Conservation (phyloP, 1,140 invertebrate species). For the Adoxophyes honmai region DNA sequence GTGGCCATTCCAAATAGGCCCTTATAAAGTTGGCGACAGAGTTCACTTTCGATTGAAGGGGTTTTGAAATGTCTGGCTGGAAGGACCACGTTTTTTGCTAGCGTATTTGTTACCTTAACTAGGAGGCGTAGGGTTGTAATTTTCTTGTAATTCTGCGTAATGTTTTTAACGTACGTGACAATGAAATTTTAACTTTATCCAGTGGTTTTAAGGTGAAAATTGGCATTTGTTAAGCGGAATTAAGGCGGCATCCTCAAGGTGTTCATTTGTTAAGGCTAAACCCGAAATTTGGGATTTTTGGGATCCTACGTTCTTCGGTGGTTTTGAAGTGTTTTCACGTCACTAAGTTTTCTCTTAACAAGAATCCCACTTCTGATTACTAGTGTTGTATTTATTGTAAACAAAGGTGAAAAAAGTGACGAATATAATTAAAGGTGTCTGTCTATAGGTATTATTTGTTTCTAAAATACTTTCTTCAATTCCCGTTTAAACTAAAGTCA, state of each 20-base stretch:
- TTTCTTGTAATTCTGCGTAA: too few relatives aligned
- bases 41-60: background rate
- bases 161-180: background rate
- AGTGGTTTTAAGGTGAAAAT: background rate
- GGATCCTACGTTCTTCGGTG: slow-evolving; percentile 28
- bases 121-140: too few relatives aligned
- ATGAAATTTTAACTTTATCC: slow-evolving; percentile 18
- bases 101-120: too few relatives aligned
- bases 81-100: too few relatives aligned
- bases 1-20: slow-evolving; percentile 30
- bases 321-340: slow-evolving; percentile 47
- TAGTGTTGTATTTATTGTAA: background rate
- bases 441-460: too few relatives aligned
- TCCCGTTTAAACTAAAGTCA: too few relatives aligned
- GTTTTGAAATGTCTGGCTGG: background rate
- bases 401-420: background rate
- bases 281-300: slow-evolving; percentile 12
- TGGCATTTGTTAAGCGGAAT: slow-evolving; percentile 25
- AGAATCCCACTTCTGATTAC: background rate
- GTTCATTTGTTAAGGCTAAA: slow-evolving; percentile 46
- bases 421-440: too few relatives aligned
- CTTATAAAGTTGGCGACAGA: background rate
- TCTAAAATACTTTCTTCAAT: too few relatives aligned
- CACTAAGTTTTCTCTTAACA: slow-evolving; percentile 30
- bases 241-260: slow-evolving; percentile 47